Base-by-base conservation (phyloP, 2,113 vertebrate species). In the Agelaius phoeniceus region DNA sequence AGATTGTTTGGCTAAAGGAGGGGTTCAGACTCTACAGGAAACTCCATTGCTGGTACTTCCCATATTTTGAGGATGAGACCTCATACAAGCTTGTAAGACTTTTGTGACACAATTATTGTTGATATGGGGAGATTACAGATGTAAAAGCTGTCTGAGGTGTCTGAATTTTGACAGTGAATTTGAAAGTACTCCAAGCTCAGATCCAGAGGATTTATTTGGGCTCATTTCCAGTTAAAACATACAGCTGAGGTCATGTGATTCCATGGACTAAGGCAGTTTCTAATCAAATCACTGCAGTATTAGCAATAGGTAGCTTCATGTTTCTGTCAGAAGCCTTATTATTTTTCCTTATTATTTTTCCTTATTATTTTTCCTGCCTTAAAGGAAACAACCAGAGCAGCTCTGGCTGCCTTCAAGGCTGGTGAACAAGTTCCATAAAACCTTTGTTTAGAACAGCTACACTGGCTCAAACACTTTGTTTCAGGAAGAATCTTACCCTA, bases 271-370 rank as follows among this genome's bases (percentile, higher is more conserved):
- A 91, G 44, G 65, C 68, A 84, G 43, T 72, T 95, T 83, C 67
- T 67, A 92, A 89, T 93, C 82, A 86, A 75, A 95, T 52, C 31
- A 49, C 52, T n/a, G 71, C 78, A 85, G 37, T 65, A 90, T 81
- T 73, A 90, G 51, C 80, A 91, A 83, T 5, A 83, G 63, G 57
- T 49, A 75, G 35, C 44, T 90, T 68, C 57, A 59, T 41, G n/a
- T 83, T 93, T 78, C 90, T 93, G 68, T 90, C 85, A 89, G 41
- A 73, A 92, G n/a, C 52, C 49, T 94, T 94, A 94, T 92, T 84
- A 58, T 73, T 96, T 82, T 49, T 59, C 44, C 26, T 62, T 31
- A 44, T 52, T 84, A 58, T 73, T 96, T 82, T 49, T 59, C 44
- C 26, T 62, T 31, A 44, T 54, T 84, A 66, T 77, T 94, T 90